phyloP scores from a whole-genome alignment of 2,888 invertebrate genomes.

The Sarcophaga rosellei region DNA sequence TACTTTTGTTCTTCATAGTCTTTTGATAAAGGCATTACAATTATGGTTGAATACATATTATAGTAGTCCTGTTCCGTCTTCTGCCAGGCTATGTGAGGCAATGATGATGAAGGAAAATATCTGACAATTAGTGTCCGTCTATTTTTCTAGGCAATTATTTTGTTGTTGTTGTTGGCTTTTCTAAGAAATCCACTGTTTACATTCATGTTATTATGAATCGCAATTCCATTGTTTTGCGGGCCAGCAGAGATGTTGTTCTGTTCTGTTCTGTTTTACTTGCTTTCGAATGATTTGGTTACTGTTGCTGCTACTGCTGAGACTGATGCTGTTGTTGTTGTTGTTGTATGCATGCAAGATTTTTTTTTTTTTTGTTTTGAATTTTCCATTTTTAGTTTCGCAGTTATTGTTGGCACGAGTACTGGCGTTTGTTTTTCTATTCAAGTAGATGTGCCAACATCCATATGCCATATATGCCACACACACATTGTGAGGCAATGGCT shows the following conservation, averaged over 20 bases:
- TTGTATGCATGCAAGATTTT: constrained; percentile 18
- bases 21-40: no score
- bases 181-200: constrained; percentile 35
- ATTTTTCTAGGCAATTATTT: not conserved
- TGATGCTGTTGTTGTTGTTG: not conserved
- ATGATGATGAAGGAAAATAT: not conserved
- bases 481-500: not conserved
- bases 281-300: not conserved
- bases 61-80: no score
- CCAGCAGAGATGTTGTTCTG: not conserved
- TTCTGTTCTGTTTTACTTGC: not conserved
- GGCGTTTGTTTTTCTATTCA: not conserved
- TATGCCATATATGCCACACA: not conserved
- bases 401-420: not conserved
- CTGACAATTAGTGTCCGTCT: not conserved
- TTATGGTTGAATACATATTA: no score
- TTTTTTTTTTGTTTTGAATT: not conserved
- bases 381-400: not conserved
- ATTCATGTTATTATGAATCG: constrained; percentile 40
- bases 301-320: not conserved
- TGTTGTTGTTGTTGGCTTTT: constrained; percentile 27
- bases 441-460: not conserved
- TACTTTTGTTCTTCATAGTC: no score
- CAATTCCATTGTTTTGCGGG: constrained; percentile 30
- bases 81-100: not conserved